phyloP scores from a whole-genome alignment of 2,888 invertebrate genomes.

The Hirtodrosophila trivittata region DNA sequence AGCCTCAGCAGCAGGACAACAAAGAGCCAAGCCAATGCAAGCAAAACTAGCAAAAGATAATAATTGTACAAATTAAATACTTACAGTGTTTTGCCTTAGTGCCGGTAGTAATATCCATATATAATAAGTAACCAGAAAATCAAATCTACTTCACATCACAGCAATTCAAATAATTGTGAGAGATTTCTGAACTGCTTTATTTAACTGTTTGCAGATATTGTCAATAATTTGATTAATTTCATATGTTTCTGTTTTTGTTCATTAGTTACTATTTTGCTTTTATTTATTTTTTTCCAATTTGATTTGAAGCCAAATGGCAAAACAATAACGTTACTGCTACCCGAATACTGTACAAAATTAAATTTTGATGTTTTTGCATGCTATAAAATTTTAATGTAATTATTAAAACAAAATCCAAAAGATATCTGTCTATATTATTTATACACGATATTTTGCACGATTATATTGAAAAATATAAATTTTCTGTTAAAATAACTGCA shows the following conservation, averaged over 20 bases:
- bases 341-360: constrained; percentile 21
- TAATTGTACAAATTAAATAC: constrained; percentile 14
- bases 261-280: constrained; percentile 16
- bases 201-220: constrained; percentile 37
- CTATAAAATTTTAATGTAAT: constrained; percentile 32
- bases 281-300: constrained; percentile 22
- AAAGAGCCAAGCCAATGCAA: constrained; percentile 40
- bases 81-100: constrained; percentile 50
- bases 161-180: constrained; percentile 74
- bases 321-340: constrained; percentile 9
- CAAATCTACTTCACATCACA: constrained; percentile 73
- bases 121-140: constrained; percentile 58
- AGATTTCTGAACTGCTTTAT: constrained; percentile 75
- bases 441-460: constrained; percentile 61
- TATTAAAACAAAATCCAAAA: constrained; percentile 2
- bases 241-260: constrained; percentile 16
- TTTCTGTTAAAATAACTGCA: constrained; percentile 20
- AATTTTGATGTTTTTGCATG: constrained; percentile 42
- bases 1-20: constrained; percentile 16
- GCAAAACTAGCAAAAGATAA: constrained; percentile 19
- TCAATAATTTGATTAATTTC: constrained; percentile 51
- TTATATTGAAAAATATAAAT: constrained; percentile 18
- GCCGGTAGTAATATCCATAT: constrained; percentile 4
- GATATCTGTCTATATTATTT: constrained; percentile 25
- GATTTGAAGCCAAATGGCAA: constrained; percentile 6